phyloP scores from a whole-genome alignment of 2,113 vertebrate genomes.

The Pollimyrus isidori region DNA sequence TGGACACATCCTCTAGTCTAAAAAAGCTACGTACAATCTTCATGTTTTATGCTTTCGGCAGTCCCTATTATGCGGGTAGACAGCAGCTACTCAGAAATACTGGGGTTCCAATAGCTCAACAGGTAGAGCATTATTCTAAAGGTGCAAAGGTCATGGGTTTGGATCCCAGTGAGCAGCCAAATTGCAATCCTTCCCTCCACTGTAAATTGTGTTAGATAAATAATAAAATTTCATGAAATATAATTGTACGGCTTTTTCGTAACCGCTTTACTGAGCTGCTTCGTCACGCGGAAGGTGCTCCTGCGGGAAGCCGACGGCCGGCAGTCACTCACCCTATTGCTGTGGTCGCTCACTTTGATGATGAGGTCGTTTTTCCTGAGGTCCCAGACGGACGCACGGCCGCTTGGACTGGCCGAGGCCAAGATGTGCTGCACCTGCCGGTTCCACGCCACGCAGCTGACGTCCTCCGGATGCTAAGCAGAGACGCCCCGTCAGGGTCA shows the following conservation, averaged over 20 bases:
- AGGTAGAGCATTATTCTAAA: background rate
- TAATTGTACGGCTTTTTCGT: background rate
- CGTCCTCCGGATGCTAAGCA: constrained; percentile 79
- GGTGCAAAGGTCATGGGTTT: background rate
- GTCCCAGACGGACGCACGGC: constrained; percentile 87
- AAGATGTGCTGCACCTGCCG: constrained; percentile 69
- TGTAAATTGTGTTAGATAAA: background rate
- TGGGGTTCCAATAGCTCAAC: background rate
- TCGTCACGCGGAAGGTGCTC: background rate
- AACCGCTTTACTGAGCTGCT: background rate
- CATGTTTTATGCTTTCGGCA: too few species aligned
- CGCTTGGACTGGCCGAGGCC: constrained; percentile 79
- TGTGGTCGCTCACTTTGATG: constrained; percentile 98
- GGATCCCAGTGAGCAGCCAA: background rate
- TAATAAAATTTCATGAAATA: background rate
- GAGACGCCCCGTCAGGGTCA: constrained; percentile 17
- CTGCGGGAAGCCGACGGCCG: background rate
- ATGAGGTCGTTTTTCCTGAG: constrained; percentile 94
- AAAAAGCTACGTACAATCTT: background rate
- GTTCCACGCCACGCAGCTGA: constrained; percentile 74
- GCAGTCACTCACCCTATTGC: constrained; percentile 72
- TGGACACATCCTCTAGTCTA: background rate
- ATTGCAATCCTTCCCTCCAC: background rate
- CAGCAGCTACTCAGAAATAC: background rate
- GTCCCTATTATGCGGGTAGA: background rate